phyloP scores from a whole-genome alignment of 2,797 vertebrate species.

The Anniella stebbinsi region DNA sequence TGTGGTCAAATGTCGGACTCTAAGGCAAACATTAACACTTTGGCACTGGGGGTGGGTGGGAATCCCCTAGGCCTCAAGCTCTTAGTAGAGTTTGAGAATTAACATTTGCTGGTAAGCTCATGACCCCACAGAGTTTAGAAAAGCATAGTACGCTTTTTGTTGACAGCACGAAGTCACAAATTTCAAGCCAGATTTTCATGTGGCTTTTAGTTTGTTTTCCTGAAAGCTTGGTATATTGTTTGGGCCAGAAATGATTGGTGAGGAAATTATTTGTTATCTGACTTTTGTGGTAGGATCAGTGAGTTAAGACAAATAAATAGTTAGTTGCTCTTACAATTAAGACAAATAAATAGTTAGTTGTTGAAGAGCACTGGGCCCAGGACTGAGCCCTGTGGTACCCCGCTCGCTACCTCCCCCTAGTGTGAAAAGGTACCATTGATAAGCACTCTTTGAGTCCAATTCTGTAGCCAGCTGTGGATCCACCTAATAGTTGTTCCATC shows the following conservation, averaged over 20 bases:
- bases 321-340: background rate
- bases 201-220: constrained; percentile 1
- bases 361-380: too few relatives aligned
- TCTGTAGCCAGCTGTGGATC: too few relatives aligned
- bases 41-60: background rate
- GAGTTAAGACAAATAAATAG: background rate
- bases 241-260: background rate
- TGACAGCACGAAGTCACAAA: background rate
- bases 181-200: background rate
- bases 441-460: too few relatives aligned
- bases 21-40: constrained; percentile 25
- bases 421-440: too few relatives aligned
- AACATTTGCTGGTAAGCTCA: constrained; percentile 10
- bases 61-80: constrained; percentile 22
- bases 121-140: background rate
- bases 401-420: too few relatives aligned
- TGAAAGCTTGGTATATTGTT: background rate
- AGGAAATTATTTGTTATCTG: background rate
- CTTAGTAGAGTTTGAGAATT: constrained; percentile 3
- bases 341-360: too few relatives aligned
- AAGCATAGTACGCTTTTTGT: background rate
- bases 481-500: too few relatives aligned
- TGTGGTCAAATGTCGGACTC: constrained; percentile 29
- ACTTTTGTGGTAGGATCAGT: background rate
- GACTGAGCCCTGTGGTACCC: too few relatives aligned